These are phyloP conservation scores for Congeria kusceri DNA, from an alignment of 2,888 invertebrate species.

Conservation along the genomic window DNA sequence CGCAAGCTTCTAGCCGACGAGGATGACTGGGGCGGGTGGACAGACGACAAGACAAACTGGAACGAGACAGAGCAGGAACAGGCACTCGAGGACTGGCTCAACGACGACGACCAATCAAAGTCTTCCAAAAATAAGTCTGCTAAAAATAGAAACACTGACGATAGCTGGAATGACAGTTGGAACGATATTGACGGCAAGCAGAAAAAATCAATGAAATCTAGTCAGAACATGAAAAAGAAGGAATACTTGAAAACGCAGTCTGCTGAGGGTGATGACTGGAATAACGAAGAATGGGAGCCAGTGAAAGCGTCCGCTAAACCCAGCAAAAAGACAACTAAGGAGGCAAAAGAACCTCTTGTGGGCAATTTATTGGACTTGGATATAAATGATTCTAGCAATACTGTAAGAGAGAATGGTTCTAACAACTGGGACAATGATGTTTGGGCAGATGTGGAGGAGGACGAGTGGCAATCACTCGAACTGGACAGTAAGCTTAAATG, in stretches of 20 bases:
- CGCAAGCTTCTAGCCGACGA: conserved; percentile 75
- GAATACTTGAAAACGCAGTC: conserved; percentile 61
- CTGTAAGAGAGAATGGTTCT: conserved; percentile 59
- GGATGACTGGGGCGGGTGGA: conserved; percentile 75
- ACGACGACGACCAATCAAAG: conserved; percentile 70
- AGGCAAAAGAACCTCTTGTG: conserved; percentile 78
- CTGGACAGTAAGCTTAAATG: conserved; percentile 65
- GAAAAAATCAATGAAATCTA: conserved; percentile 67
- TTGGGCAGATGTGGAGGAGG: conserved; percentile 80
- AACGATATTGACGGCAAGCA: conserved; percentile 62
- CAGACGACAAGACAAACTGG: conserved; percentile 68
- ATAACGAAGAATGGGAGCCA: conserved; percentile 75
- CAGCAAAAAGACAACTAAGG: conserved; percentile 64
- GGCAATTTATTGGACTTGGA: conserved; percentile 81
- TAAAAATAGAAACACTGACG: conserved; percentile 62
- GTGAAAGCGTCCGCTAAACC: conserved; percentile 61
- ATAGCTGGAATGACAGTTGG: conserved; percentile 72
- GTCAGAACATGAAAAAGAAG: conserved; percentile 67
- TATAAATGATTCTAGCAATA: conserved; percentile 62
- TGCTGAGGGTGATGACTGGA: conserved; percentile 67
- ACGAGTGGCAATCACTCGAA: conserved; percentile 82
- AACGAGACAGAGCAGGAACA: conserved; percentile 56
- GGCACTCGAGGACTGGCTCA: conserved; percentile 80
- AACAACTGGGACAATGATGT: conserved; percentile 82
- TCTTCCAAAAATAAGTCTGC: conserved; percentile 62